Evolutionary conservation across 2,113 vertebrate species (phyloP).

Genomic region (Bujurquina vittata): DNA sequence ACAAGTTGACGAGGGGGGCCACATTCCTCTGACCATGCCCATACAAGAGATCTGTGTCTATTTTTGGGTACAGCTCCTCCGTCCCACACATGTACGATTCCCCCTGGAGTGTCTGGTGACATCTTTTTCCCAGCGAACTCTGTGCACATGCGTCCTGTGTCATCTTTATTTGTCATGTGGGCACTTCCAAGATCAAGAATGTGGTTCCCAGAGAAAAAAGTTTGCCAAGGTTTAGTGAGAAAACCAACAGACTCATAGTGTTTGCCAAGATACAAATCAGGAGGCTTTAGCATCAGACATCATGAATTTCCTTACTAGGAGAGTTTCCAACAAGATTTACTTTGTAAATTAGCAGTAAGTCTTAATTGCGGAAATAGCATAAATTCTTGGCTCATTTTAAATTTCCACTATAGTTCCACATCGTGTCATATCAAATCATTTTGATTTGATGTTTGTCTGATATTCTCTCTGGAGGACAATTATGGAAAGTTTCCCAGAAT

Average conservation of each 20-base stretch:
- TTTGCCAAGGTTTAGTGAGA: constrained; percentile 15
- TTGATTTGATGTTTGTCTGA: constrained; percentile 33
- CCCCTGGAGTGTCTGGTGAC: constrained; percentile 61
- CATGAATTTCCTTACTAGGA: background rate
- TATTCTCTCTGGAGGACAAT: constrained; percentile 39
- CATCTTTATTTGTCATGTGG: constrained; percentile 59
- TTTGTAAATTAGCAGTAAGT: background rate
- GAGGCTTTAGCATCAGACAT: background rate
- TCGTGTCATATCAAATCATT: constrained; percentile 52
- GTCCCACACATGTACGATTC: constrained; percentile 70
- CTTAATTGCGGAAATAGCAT: constrained; percentile 12
- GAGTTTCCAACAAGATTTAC: background rate
- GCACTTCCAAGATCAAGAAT: constrained; percentile 31
- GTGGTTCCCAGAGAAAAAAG: constrained; percentile 47
- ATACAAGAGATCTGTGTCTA: constrained; percentile 62
- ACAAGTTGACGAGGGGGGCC: constrained; percentile 20
- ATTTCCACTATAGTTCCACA: constrained; percentile 22
- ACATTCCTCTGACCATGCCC: constrained; percentile 65
- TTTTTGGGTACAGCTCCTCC: constrained; percentile 67
- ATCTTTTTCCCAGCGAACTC: constrained; percentile 77
- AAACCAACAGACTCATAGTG: background rate
- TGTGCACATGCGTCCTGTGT: constrained; percentile 55
- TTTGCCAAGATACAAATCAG: constrained; percentile 16
- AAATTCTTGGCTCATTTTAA: constrained; percentile 17
- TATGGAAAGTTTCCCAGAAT: constrained; percentile 44